Percentiles rank a stretch among this genome's conserved stretches.
phyloP scores from a whole-genome alignment of 2,797 vertebrate species.

The Buphagus erythrorhynchus region DNA sequence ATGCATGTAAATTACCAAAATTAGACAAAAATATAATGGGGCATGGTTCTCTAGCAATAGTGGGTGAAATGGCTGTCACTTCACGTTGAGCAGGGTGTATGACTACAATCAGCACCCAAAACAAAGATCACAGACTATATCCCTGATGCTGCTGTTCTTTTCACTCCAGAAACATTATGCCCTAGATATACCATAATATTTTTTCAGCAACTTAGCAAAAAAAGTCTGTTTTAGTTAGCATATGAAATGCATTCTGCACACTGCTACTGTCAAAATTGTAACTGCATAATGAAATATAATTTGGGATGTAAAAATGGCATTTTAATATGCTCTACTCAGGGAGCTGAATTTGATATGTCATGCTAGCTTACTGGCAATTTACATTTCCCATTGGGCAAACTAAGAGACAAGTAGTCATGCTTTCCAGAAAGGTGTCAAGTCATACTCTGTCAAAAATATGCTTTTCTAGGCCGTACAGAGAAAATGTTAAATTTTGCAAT shows the following conservation, averaged over 20 bases:
- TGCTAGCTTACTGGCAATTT: slow-evolving; percentile 25
- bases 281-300: slow-evolving; percentile 61
- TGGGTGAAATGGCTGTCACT: background rate
- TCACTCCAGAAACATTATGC: slow-evolving; percentile 35
- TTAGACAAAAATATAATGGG: background rate
- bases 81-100: background rate
- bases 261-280: slow-evolving; percentile 46
- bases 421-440: slow-evolving; percentile 40
- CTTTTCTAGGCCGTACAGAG: background rate
- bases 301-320: slow-evolving; percentile 42
- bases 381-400: slow-evolving; percentile 1
- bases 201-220: slow-evolving; percentile 42
- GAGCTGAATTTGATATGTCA: slow-evolving; percentile 42
- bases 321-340: slow-evolving; percentile 13
- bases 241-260: slow-evolving; percentile 44
- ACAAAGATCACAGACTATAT: slow-evolving; percentile 41
- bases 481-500: background rate
- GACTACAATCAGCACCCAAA: background rate
- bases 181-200: slow-evolving; percentile 46
- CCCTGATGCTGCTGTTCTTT: slow-evolving; percentile 7
- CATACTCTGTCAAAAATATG: background rate
- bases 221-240: slow-evolving; percentile 34
- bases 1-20: background rate
- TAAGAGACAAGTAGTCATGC: background rate
- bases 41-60: background rate